phyloP scores from a whole-genome alignment of 2,113 vertebrate genomes.

The Rhizomys pruinosus region DNA sequence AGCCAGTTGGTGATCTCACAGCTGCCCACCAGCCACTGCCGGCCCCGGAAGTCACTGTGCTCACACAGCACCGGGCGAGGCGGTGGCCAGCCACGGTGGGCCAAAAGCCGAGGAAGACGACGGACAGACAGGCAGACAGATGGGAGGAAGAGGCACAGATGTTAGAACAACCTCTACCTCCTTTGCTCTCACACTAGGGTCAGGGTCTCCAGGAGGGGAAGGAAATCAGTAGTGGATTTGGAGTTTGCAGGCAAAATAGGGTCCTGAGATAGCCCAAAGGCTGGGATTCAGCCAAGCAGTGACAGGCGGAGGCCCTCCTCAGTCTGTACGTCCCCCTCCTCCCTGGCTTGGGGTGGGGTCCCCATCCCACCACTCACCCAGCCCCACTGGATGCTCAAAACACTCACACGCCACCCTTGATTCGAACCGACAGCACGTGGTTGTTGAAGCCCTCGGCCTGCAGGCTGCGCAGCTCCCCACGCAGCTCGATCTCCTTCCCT shows the following conservation, averaged over 20 bases:
- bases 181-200: neutral
- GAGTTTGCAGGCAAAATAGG: neutral
- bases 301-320: neutral
- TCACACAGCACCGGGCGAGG: slow-evolving; percentile 98
- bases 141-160: rapidly evolving
- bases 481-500: slow-evolving; percentile 93
- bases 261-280: neutral
- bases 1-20: slow-evolving; percentile 96
- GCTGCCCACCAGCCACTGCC: slow-evolving; percentile 93
- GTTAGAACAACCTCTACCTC: neutral
- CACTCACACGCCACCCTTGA: slow-evolving; percentile 92
- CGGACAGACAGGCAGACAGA: neutral
- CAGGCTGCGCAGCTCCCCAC: slow-evolving; percentile 88
- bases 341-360: neutral
- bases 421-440: slow-evolving; percentile 92
- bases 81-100: slow-evolving; percentile 81
- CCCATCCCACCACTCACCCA: neutral
- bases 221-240: neutral
- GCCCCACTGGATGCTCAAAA: rapidly evolving
- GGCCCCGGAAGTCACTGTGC: slow-evolving; percentile 94
- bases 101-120: neutral
- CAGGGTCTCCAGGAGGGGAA: rapidly evolving
- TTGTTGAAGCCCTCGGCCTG: slow-evolving; percentile 93
- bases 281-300: neutral
- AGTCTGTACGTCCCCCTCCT: neutral